Base-by-base conservation (phyloP, 2,113 vertebrate genomes). In the Platysteira castanea region DNA sequence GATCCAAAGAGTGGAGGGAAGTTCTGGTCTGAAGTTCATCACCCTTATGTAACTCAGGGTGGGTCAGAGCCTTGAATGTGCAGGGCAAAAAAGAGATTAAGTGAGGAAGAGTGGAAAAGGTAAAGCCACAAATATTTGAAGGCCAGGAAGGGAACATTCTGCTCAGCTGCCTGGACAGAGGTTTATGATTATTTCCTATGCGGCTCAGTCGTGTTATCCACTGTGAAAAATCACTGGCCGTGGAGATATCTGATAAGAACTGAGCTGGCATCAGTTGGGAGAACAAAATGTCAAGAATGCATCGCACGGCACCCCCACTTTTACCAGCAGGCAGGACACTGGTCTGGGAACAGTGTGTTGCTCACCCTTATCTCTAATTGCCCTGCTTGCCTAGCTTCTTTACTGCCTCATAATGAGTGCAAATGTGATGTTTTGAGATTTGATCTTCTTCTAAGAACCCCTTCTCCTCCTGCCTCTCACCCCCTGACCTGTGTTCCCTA, bases 201-300 rank as follows among this genome's bases (percentile, higher is more conserved):
- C 54, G 52, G 78, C 30, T 79, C 77, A 70, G 56, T 27, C 0
- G 56, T 83, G 28, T 86, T 94, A 93, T 86, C 63, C 85, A 52
- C 85, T 61, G 71, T 92, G 73, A 93, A 93, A 97, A 96, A 81
- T 89, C 83, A 96, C 24, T 90, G 88, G 88, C 96, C n/a, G 4
- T 93, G 80, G 88, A 96, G 76, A 90, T 94, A 90, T 95, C 95
- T 94, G 96, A 96, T 97, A 97, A 96, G 85, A 87, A 39, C 56
- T 64, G 83, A 90, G 68, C 83, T 96, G 93, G 92, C 96, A 94
- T 90, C 93, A 42, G 83, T 1, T 78, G 83, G 83, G 84, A 96
- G 96, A 96, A 96, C 93, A 97, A 93, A 95, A 97, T 97, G 95
- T 95, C 88, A 93, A 95, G 96, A 97, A 97, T 95, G 88, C 85